Evolutionary conservation across 2,113 vertebrate genomes (phyloP).

Genomic region (Bubo bubo): DNA sequence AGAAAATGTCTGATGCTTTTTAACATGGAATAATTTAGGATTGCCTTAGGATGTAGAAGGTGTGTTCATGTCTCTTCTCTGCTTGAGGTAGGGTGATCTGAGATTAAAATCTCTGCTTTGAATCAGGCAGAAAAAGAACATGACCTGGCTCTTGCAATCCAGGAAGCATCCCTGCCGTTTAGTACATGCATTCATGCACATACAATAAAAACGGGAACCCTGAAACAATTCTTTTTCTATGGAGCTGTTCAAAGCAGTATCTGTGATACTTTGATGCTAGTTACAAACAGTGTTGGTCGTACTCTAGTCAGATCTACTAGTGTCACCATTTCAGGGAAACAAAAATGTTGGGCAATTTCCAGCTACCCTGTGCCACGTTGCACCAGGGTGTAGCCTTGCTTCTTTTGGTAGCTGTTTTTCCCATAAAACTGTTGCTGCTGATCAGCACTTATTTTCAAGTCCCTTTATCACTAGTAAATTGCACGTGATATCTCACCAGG

Average conservation of each 20-base stretch:
- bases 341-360: neutral
- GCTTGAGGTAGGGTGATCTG: neutral
- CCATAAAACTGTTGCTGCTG: neutral
- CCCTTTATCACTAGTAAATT: neutral
- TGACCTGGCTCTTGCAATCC: neutral
- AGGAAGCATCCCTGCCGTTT: neutral
- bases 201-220: neutral
- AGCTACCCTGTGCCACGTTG: neutral
- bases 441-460: neutral
- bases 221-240: neutral
- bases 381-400: neutral
- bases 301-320: neutral
- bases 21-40: neutral
- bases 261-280: neutral
- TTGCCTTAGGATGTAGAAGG: neutral
- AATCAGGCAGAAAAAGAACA: neutral
- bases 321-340: neutral
- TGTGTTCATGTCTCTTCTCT: neutral
- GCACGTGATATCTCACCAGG: neutral
- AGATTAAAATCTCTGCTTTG: neutral
- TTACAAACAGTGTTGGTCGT: neutral
- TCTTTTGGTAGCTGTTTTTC: neutral
- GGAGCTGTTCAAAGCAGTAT: neutral
- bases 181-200: neutral
- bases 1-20: neutral